Conservation (phyloP, 2,797 vertebrate species). For the Melanotaenia parkinsoni region DNA sequence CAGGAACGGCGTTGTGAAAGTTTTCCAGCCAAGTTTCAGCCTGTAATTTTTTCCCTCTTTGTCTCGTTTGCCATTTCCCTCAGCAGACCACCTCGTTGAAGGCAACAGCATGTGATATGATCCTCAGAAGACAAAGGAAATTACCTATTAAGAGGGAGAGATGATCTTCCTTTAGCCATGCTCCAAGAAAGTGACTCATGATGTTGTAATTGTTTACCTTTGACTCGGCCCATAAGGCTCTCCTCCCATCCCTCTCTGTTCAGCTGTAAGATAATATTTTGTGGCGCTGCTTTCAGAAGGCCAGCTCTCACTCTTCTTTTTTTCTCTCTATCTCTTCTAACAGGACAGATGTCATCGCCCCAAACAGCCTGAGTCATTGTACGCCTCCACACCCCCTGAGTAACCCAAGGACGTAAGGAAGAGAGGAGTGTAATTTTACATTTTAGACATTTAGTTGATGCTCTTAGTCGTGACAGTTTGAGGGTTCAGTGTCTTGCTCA, state of each 20-base stretch:
- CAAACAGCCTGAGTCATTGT: slow-evolving; percentile 69
- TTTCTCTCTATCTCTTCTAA: slow-evolving; percentile 56
- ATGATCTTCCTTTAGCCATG: slow-evolving; percentile 76
- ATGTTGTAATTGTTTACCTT: slow-evolving; percentile 87
- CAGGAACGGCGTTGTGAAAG: slow-evolving; percentile 56
- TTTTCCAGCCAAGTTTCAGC: slow-evolving; percentile 68
- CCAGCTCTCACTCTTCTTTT: slow-evolving; percentile 36
- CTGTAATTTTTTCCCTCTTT: slow-evolving; percentile 29
- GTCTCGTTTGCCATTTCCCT: slow-evolving; percentile 24
- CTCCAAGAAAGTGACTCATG: slow-evolving; percentile 84
- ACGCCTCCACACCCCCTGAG: slow-evolving; percentile 69
- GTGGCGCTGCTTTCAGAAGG: slow-evolving; percentile 70
- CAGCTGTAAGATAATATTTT: slow-evolving; percentile 77
- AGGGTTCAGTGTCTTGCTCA: slow-evolving; percentile 56
- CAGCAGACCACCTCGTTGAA: slow-evolving; percentile 72
- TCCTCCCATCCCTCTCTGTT: slow-evolving; percentile 56
- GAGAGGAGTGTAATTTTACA: slow-evolving; percentile 57
- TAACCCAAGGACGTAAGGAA: slow-evolving; percentile 66
- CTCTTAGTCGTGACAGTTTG: slow-evolving; percentile 50
- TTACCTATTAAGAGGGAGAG: slow-evolving; percentile 81
- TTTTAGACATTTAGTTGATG: slow-evolving; percentile 60
- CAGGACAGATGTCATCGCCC: slow-evolving; percentile 75
- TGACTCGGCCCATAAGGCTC: slow-evolving; percentile 80
- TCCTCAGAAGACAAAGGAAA: slow-evolving; percentile 83
- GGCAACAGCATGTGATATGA: slow-evolving; percentile 74